phyloP scores from a whole-genome alignment of 2,797 vertebrate species.

The Scarus forsteni region DNA sequence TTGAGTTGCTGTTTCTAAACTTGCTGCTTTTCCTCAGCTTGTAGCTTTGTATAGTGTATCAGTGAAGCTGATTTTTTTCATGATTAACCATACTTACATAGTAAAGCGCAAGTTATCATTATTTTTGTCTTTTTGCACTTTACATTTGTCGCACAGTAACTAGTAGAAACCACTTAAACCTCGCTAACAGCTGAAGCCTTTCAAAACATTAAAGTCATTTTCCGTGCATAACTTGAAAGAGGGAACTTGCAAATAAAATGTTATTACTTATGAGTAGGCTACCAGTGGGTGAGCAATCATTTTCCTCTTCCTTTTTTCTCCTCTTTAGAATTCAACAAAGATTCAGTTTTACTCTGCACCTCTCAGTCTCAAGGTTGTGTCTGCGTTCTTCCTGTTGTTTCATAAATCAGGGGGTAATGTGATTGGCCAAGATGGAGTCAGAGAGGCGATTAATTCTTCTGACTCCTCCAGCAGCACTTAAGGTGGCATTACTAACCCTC shows the following conservation, averaged over 20 bases:
- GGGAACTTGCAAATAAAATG: background rate
- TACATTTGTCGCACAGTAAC: no score
- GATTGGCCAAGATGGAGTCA: constrained; percentile 80
- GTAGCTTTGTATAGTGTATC: no score
- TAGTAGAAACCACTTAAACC: no score
- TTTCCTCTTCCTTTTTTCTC: background rate
- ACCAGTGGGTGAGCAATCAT: background rate
- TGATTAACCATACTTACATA: no score
- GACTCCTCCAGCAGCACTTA: constrained; percentile 78
- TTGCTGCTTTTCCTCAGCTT: no score
- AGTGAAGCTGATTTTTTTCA: no score
- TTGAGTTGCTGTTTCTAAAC: no score
- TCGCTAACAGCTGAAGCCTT: no score
- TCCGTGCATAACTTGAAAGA: no score
- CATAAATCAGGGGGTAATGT: constrained; percentile 84
- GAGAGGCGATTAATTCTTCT: constrained; percentile 78
- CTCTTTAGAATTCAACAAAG: constrained; percentile 17
- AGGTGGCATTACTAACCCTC: constrained; percentile 78
- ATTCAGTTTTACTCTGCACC: constrained; percentile 31
- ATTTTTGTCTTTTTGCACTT: no score
- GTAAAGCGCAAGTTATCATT: no score
- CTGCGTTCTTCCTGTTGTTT: constrained; percentile 66
- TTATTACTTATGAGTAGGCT: background rate
- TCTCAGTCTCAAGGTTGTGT: constrained; percentile 71
- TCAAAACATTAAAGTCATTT: no score